phyloP scores from a whole-genome alignment of 2,113 vertebrate genomes.

The Poeciliopsis occidentalis region DNA sequence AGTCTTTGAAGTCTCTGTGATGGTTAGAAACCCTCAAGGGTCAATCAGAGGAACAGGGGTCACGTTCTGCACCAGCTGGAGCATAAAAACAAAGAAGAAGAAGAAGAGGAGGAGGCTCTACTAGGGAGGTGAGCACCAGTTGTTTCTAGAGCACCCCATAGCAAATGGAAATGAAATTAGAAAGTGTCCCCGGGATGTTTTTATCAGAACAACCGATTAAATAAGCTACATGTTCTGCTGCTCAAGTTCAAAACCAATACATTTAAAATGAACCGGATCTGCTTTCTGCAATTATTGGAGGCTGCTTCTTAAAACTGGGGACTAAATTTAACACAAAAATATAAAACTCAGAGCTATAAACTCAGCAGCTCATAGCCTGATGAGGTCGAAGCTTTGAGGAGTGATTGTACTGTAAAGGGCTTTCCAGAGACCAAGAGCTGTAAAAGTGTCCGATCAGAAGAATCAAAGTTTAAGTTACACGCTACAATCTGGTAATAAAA shows the following conservation, averaged over 20 bases:
- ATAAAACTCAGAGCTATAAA: slow-evolving; percentile 21
- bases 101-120: neutral
- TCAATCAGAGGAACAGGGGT: slow-evolving; percentile 5
- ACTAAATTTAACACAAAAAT: slow-evolving; percentile 47
- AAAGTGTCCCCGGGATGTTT: slow-evolving; percentile 3
- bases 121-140: slow-evolving; percentile 50
- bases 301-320: slow-evolving; percentile 1
- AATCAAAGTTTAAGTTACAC: slow-evolving; percentile 39
- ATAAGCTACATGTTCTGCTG: slow-evolving; percentile 57
- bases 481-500: slow-evolving; percentile 53
- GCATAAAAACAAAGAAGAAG: neutral
- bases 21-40: neutral
- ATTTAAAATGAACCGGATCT: slow-evolving; percentile 29
- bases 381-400: slow-evolving; percentile 33
- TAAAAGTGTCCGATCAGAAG: slow-evolving; percentile 35
- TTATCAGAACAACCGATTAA: slow-evolving; percentile 26
- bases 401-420: slow-evolving; percentile 54
- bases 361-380: slow-evolving; percentile 5
- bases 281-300: neutral
- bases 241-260: slow-evolving; percentile 31
- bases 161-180: neutral
- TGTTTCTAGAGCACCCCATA: slow-evolving; percentile 59
- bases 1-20: slow-evolving; percentile 47
- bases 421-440: slow-evolving; percentile 32
- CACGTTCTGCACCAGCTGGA: neutral